Evolutionary conservation across 2,113 vertebrate genomes (phyloP), one percentile per base, ranked within the genome.

Genomic region (Gymnogyps californianus): DNA sequence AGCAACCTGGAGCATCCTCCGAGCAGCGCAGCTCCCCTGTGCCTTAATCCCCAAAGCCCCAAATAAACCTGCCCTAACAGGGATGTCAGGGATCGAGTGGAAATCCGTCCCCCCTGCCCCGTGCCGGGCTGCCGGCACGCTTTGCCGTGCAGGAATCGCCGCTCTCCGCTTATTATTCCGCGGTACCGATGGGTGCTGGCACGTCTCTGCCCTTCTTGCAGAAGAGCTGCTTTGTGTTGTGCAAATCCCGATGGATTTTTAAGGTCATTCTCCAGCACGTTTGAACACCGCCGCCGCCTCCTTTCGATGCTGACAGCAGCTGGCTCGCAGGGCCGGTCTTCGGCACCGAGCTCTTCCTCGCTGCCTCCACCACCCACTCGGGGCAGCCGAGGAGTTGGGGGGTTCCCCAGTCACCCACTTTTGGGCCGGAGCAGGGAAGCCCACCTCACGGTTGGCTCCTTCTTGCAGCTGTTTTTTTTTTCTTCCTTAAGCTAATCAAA

Each of bases 401-500:
- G 18, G 25, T 8, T n/a, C 36, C 31, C 13, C 7, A 0, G 16
- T 71, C 67, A 11, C 75, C 34, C 64, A 0, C 40, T 38, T n/a
- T 12, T 4, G 42, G 64, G 49, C 8, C 3, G 3, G 29, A 32
- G 32, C 26, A 8, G 21, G 17, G n/a, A 31, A 61, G 31, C 28
- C 40, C n/a, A 32, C 44, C 46, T 46, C 29, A 3, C 5, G 5
- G 62, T 5, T 62, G 64, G 71, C 64, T 77, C 47, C 47, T 62
- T 13, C 28, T n/a, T 4, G 14, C 38, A 26, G 44, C 65, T 13
- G 7, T 59, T 47, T 32, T 34, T 26, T 12, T 86, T 26, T 29
- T 20, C 67, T 58, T 26, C 61, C 90, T 14, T 88, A 61, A 86
- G 66, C 92, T 94, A 74, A 96, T 95, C 90, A 79, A 89, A 95